phyloP scores from a whole-genome alignment of 2,113 vertebrate genomes.

The Vidua macroura region DNA sequence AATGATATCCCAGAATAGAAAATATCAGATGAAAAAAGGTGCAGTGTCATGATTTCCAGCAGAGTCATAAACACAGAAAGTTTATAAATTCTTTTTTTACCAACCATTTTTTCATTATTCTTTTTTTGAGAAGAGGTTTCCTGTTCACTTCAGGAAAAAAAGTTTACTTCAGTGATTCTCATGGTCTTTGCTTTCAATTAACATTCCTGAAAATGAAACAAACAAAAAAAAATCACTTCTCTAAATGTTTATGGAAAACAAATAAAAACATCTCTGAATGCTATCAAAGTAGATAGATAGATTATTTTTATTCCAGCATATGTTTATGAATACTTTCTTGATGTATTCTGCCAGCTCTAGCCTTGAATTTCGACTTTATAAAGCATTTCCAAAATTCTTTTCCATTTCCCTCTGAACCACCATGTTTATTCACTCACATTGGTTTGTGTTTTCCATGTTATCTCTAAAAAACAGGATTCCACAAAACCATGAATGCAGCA shows the following conservation, averaged over 20 bases:
- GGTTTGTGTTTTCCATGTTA: constrained; percentile 25
- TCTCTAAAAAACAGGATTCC: not conserved
- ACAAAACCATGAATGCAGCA: not conserved
- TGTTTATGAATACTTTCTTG: constrained; percentile 5
- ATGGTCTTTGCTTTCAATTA: constrained; percentile 9
- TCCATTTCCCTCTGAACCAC: not conserved
- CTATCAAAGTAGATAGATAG: not conserved
- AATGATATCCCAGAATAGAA: not conserved
- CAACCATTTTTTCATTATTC: not conserved
- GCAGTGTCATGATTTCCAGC: not conserved
- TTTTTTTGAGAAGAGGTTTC: not conserved
- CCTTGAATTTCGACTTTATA: not conserved
- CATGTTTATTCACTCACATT: not conserved
- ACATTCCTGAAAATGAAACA: constrained; percentile 30
- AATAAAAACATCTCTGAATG: not conserved
- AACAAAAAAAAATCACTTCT: not conserved
- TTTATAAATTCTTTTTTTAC: not conserved
- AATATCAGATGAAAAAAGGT: not conserved
- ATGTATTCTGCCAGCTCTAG: not conserved
- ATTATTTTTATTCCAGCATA: not conserved
- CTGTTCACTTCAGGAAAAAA: not conserved
- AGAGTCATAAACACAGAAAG: not conserved
- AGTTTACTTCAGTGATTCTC: not conserved
- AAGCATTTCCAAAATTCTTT: constrained; percentile 9
- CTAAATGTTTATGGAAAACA: constrained; percentile 30